Base-by-base conservation (phyloP, 1,140 invertebrate species). In the Nomia melanderi region DNA sequence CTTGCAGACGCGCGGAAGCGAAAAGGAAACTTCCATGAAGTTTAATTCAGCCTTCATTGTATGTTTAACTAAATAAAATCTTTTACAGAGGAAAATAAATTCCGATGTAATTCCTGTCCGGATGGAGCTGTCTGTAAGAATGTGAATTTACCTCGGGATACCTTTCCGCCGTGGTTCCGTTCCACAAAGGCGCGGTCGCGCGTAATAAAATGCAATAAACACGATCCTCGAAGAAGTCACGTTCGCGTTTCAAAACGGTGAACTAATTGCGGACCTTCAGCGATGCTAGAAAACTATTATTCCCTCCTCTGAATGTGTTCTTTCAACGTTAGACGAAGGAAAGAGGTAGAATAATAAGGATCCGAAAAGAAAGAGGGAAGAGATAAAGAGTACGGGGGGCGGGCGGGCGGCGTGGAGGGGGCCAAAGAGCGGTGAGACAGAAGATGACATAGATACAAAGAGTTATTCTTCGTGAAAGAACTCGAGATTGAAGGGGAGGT, bases 401-500 rank as follows among this genome's bases (percentile, higher is more conserved):
- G n/a, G n/a, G n/a, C n/a, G n/a, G n/a, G n/a, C n/a, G n/a, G n/a
- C n/a, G n/a, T n/a, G n/a, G n/a, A n/a, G n/a, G n/a, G n/a, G 44
- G 17, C 14, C 44, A 6, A 14, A 50, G 66, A 27, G 59, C 17
- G 27, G 44, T 23, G 50, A 41, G 47, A 65, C 12, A 39, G 33
- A 39, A 47, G 33, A 65, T 56, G 60, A 23, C 62, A 41, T 41
- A 66, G 59, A 65, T 74, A 74, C 71, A 74, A 64, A 65, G 60
- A 65, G 62, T 74, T 74, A 66, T 74, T 74, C 71, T 39, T 56
- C 62, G 62, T 66, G 62, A 56, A 74, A 74, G 62, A 74, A 66
- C 59, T n/a, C 14, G 36, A 47, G 77, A 65, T 54, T 64, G 33
- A n/a, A 64, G 57, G 27, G 53, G 39, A 78, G 14, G 39, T 23